Conservation (phyloP, 2,888 invertebrate species). For the Arenicola marina region DNA sequence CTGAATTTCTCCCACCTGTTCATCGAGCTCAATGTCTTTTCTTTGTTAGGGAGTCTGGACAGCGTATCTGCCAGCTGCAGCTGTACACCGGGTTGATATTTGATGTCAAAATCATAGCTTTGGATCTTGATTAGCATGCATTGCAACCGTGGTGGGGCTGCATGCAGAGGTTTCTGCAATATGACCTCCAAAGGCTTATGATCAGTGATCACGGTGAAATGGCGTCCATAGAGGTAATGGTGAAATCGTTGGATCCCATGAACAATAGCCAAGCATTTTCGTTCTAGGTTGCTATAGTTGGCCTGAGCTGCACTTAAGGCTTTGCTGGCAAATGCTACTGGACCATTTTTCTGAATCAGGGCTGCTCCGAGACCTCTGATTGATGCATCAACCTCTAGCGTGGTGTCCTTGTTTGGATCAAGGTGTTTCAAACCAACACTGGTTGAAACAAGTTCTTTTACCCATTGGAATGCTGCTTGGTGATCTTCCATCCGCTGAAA, state of each 20-base stretch:
- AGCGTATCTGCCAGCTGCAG: conserved; percentile 27
- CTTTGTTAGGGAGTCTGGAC: conserved; percentile 19
- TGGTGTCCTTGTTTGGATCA: conserved; percentile 5
- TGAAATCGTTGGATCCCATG: conserved; percentile 36
- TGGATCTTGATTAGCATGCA: conserved; percentile 26
- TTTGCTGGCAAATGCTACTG: conserved; percentile 38
- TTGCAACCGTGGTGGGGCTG: conserved; percentile 21
- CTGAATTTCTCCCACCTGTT: not conserved
- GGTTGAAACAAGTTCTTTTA: not conserved
- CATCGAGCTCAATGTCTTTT: conserved; percentile 1
- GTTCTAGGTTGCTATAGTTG: conserved; percentile 37
- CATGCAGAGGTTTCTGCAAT: conserved; percentile 11
- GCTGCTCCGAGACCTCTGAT: conserved; percentile 35
- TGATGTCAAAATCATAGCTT: conserved; percentile 20
- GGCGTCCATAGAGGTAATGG: conserved; percentile 32
- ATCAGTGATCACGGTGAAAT: conserved; percentile 34
- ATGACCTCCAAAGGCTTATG: conserved; percentile 34
- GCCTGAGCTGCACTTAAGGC: conserved; percentile 34
- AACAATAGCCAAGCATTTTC: conserved; percentile 33
- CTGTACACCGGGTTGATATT: conserved; percentile 22
- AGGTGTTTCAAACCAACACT: conserved; percentile 1
- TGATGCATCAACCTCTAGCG: conserved; percentile 34
- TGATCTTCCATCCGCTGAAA: conserved; percentile 12
- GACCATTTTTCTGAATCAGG: conserved; percentile 35
- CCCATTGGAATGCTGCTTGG: not conserved